Base-by-base conservation (phyloP, 2,113 vertebrate genomes). In the Eupsittula cactorum region DNA sequence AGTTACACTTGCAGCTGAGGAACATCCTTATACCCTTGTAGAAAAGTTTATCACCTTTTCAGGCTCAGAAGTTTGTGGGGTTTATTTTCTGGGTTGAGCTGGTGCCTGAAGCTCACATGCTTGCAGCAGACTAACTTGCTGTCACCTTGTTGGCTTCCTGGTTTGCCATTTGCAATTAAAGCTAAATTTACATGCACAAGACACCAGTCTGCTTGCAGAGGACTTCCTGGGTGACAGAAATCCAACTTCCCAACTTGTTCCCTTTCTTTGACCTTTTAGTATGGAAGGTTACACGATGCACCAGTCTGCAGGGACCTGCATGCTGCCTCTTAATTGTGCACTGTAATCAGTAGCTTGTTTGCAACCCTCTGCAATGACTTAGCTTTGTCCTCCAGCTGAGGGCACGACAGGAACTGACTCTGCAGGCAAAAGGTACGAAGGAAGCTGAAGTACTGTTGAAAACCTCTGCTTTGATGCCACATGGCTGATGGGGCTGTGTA, bases 381-480 rank as follows among this genome's bases (percentile, higher is more conserved):
- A 65, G 91, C 77, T 91, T 82, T 93, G 95, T 96, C 96, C 95
- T 96, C 65, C 69, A 39, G 83, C 65, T 20, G 64, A 93, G 93
- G 73, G 80, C 77, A 83, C 1, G 7, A 11, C 24, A 39, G 67
- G 63, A 91, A 42, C 82, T 2, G 4, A 6, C 85, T 85, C 57
- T 44, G 75, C 85, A 80, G 75, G 71, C 27, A 35, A 21, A 57
- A 91, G 71, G 37, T 55, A 62, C 1, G 1, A 21, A 37, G 71
- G 75, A 83, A 83, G 71, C 77, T 64, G 29, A 35, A 68, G 39
- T 6, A 4, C 25, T 35, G 33, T 82, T 27, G 33, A 37, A 75
- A 88, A 55, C 52, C 13, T 63, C 41, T 85, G 57, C 90, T 65
- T 76, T 1, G 0, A 6, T 81, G 79, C 42, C 28, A 33, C 20